Percentiles rank a stretch among this genome's conserved stretches.
These are phyloP conservation scores for Formica selysi DNA, from an alignment of 1,140 invertebrate species.

Conservation along the genomic window DNA sequence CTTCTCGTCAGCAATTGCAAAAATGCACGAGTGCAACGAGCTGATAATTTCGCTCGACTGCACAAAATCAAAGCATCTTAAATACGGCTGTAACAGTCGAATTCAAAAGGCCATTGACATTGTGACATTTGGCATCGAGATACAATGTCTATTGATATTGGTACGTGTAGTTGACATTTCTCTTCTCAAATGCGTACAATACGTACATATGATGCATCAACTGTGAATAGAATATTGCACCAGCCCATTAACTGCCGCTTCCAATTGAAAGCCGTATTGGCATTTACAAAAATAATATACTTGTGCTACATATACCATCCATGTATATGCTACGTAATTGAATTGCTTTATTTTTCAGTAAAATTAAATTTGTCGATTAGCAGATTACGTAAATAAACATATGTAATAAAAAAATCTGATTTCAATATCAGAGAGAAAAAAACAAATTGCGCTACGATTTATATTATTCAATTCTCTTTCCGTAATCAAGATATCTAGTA, in stretches of 20 bases:
- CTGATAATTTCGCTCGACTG: conserved; percentile 23
- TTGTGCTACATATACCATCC: background rate
- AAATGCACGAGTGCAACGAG: conserved; percentile 50
- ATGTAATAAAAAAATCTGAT: background rate
- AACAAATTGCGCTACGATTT: background rate
- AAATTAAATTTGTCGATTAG: background rate
- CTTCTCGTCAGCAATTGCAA: background rate
- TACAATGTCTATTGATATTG: conserved; percentile 25
- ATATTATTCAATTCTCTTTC: background rate
- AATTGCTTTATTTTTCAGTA: background rate
- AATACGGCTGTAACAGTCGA: background rate
- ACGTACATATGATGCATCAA: background rate
- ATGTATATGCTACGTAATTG: too few species aligned
- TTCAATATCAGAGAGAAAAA: background rate
- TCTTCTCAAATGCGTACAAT: background rate
- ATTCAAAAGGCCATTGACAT: conserved; percentile 56
- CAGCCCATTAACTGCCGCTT: conserved; percentile 5
- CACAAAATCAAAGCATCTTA: conserved; percentile 54
- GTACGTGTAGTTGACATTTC: conserved; percentile 21
- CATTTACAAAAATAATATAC: background rate
- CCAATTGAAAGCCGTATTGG: conserved; percentile 1
- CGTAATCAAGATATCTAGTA: background rate
- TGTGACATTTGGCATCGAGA: conserved; percentile 11
- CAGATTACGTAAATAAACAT: background rate
- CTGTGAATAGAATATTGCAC: conserved; percentile 36